Base-by-base conservation (phyloP, 2,797 vertebrate genomes). In the Poeciliopsis gracilis region DNA sequence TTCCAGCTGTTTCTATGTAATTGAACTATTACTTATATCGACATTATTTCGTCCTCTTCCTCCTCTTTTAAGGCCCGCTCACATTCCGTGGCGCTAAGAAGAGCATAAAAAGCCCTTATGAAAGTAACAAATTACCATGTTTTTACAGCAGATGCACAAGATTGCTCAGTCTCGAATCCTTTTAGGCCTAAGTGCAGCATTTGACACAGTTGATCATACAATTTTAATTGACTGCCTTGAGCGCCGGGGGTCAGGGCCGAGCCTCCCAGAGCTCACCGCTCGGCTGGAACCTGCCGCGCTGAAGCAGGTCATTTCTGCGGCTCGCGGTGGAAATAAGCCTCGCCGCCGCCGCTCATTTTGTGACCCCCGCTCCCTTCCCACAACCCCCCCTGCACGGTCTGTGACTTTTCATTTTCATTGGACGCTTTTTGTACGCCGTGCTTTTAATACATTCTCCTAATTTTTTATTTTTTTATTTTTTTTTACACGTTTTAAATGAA, bases 201-300 rank as follows among this genome's bases (percentile, higher is more conserved):
- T 88, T 89, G 81, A 90, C 90, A 92, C 86, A 87, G 82, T 79
- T 78, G 82, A 87, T 89, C 89, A 90, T 90, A 80, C 86, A 91
- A 81, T 83, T 91, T 90, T 91, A 89, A 92, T 89, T 84, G 76
- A 85, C 61, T 79, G 89, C 91, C 88, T 88, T 73, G 67, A 91
- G 86, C 83, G 25, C n/a, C 41, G 77, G 51, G 78, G 69, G 83
- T 85, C 85, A 81, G 83, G 66, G n/a, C 55, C 66, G 70, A 83
- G 53, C 59, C 77, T 66, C 36, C 70, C 20, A 72, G 59, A 78
- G 63, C 63, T 57, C 33, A 46, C 47, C 1, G 5, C 75, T 83
- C 59, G 78, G 23, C 73, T 38, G 47, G 55, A 84, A 73, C 36
- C 78, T 81, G 53, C 78, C 41, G 13, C 71, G 73, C 70, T 41